A percentile compares a stretch with the other conserved stretches of the same genome.
Conservation (phyloP, 2,797 vertebrate genomes). For the Taenioides sp. region DNA sequence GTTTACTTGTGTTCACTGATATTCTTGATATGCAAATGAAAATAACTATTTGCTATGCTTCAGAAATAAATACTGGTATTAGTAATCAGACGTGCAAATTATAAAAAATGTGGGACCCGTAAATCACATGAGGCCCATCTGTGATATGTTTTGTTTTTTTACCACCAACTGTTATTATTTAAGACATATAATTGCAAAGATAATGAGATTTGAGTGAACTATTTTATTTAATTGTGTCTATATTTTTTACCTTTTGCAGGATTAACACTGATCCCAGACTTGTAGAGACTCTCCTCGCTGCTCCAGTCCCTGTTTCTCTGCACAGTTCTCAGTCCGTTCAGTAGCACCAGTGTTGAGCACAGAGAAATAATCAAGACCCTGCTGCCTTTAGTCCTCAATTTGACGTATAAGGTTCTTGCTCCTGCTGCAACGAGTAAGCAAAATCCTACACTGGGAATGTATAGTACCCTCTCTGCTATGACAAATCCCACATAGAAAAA, state of each 20-base stretch:
- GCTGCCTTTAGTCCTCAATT: conserved; percentile 84
- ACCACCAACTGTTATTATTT: too few relatives aligned
- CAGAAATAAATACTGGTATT: too few relatives aligned
- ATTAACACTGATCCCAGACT: conserved; percentile 96
- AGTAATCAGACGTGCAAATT: too few relatives aligned
- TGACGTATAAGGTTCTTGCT: conserved; percentile 85
- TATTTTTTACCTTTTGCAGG: conserved; percentile 92
- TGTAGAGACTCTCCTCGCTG: conserved; percentile 97
- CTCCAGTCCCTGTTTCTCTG: conserved; percentile 96
- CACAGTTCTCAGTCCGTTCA: conserved; percentile 91
- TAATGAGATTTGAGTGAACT: too few relatives aligned
- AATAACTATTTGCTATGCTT: too few relatives aligned
- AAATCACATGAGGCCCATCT: too few relatives aligned
- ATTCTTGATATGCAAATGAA: too few relatives aligned
- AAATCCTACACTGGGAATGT: conserved; percentile 98
- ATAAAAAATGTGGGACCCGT: too few relatives aligned
- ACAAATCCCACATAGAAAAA: conserved; percentile 99
- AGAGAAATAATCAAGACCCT: conserved; percentile 85
- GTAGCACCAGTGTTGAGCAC: conserved; percentile 85
- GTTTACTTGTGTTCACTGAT: too few relatives aligned
- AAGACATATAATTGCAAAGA: too few relatives aligned
- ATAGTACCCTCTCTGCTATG: conserved; percentile 96
- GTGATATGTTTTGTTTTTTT: too few relatives aligned
- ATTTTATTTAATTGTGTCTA: neutral
- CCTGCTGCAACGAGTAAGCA: conserved; percentile 92